These are phyloP conservation scores for Notoglanidium macrostoma DNA, from an alignment of 2,797 vertebrate species.

Conservation along the genomic window DNA sequence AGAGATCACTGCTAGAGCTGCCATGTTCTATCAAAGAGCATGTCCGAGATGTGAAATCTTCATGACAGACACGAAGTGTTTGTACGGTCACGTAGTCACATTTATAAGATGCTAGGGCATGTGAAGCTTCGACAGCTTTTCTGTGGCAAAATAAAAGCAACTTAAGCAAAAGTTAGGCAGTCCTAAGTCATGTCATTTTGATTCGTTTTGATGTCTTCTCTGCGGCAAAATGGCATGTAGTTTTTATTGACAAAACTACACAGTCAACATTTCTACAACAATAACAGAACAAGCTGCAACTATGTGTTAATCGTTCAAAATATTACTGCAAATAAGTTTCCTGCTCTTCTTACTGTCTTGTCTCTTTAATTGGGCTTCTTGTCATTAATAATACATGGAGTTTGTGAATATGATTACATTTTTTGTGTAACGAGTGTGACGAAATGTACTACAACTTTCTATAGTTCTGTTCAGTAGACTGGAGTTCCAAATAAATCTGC, in stretches of 20 bases:
- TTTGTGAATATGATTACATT: not conserved
- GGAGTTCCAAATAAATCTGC: not conserved
- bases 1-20: constrained; percentile 33
- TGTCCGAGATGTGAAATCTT: constrained; percentile 20
- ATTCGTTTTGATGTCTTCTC: not conserved
- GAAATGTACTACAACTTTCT: not conserved
- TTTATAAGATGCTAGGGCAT: not conserved
- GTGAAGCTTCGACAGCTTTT: not conserved
- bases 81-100: not conserved
- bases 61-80: constrained; percentile 27
- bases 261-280: not conserved
- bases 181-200: not conserved
- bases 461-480: not conserved
- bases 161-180: not conserved
- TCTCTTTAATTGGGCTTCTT: not conserved
- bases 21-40: constrained; percentile 32
- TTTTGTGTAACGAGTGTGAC: too few relatives aligned
- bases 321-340: not conserved
- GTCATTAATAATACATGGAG: not conserved
- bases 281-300: not conserved
- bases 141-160: constrained; percentile 5
- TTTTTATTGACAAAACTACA: not conserved
- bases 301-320: not conserved
- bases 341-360: not conserved
- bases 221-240: not conserved